These are phyloP conservation scores for Myotis davidii DNA, from an alignment of 2,113 vertebrate genomes.

Conservation along the genomic window DNA sequence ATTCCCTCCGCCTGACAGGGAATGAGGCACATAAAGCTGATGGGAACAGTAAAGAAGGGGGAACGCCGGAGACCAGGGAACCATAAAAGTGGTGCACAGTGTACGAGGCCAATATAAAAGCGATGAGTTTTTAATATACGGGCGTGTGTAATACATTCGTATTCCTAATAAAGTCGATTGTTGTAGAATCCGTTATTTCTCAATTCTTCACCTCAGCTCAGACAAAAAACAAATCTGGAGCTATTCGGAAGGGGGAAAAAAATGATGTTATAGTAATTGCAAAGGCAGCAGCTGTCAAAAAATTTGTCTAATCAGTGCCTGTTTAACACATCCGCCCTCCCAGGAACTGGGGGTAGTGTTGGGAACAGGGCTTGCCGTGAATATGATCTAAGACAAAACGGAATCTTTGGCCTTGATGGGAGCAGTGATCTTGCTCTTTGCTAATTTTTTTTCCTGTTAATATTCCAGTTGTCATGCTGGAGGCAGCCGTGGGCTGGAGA, in stretches of 20 bases:
- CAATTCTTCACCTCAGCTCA: conserved; percentile 76
- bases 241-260: conserved; percentile 56
- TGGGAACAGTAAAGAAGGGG: conserved; percentile 55
- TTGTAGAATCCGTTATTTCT: conserved; percentile 72
- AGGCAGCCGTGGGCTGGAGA: not conserved
- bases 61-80: conserved; percentile 47
- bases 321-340: conserved; percentile 27
- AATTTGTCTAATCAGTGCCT: conserved; percentile 64
- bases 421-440: conserved; percentile 50
- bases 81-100: conserved; percentile 60
- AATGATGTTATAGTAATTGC: conserved; percentile 55
- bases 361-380: not conserved
- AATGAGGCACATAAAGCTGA: conserved; percentile 67
- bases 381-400: conserved; percentile 34
- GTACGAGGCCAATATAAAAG: conserved; percentile 59
- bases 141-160: conserved; percentile 44
- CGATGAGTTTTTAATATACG: conserved; percentile 76
- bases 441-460: not conserved
- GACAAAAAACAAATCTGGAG: conserved; percentile 75
- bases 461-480: not conserved
- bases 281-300: conserved; percentile 64
- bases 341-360: not conserved
- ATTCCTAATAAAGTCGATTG: conserved; percentile 77
- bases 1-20: conserved; percentile 63
- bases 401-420: conserved; percentile 57